Conservation (phyloP, 1,140 invertebrate species). For the Solenopsis invicta region DNA sequence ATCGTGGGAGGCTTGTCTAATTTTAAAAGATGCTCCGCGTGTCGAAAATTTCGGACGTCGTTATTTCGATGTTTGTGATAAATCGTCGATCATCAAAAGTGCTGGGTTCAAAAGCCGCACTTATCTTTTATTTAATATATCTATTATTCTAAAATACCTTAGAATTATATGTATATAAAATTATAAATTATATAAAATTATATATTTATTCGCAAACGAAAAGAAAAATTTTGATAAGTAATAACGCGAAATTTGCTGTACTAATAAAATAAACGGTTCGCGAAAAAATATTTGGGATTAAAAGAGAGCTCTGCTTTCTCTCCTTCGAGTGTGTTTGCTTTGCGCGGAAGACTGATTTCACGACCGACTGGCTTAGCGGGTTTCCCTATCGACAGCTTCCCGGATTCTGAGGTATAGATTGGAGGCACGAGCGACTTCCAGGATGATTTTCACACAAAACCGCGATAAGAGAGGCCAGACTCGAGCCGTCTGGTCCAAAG, state of each 20-base stretch:
- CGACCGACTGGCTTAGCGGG: not conserved
- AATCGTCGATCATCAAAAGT: not conserved
- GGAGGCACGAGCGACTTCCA: constrained; percentile 53
- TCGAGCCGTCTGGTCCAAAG: constrained; percentile 34
- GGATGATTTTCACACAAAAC: constrained; percentile 59
- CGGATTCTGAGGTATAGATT: constrained; percentile 67
- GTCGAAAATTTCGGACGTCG: constrained; percentile 48
- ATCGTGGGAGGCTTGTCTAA: constrained; percentile 71
- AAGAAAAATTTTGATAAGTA: not conserved
- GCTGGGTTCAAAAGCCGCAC: not conserved
- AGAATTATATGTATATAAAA: not conserved
- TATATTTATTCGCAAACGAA: not conserved
- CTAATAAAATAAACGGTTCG: not conserved
- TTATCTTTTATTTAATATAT: not conserved
- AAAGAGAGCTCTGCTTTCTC: not conserved
- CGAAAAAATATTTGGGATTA: not conserved
- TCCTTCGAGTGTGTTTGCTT: not conserved
- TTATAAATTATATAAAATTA: no score
- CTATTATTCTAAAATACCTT: not conserved
- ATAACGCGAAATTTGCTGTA: not conserved
- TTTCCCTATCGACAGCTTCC: constrained; percentile 69
- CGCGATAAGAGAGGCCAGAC: constrained; percentile 61
- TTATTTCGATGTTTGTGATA: not conserved
- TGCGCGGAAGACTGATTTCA: constrained; percentile 13
- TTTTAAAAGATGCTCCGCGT: constrained; percentile 67